Base-by-base conservation (phyloP, 2,888 invertebrate species). In the Imbricaverruca yamaguchii region DNA sequence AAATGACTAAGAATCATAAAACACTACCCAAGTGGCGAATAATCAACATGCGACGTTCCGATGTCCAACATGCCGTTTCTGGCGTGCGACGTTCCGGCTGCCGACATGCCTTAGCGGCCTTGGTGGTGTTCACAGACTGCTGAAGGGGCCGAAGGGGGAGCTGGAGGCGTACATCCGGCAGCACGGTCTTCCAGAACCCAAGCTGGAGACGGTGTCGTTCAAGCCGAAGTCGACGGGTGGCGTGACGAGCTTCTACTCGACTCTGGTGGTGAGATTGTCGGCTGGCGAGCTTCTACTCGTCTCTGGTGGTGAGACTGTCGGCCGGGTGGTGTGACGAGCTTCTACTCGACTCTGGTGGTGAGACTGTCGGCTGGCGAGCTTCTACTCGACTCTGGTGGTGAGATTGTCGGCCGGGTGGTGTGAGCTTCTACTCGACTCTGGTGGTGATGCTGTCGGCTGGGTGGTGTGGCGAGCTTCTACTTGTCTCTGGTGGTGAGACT, bases 201-300 rank as follows among this genome's bases (percentile, higher is more conserved):
- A 74, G 53, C 39, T 74, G 21, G 74, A 74, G 53, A 74, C 74
- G 74, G 74, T 74, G 18, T 53, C 74, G 74, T 53, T 74, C 74
- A 10, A 25, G 53, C 74, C 74, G 11, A 74, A 74, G 53, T 67
- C 67, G 12, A 23, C 18, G 13, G 74, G 74, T 9, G 18, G 53
- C 21, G 53, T 74, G 15, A 6, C 74, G 53, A 74, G 74, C 74
- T 74, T 74, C 53, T 74, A 74, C 74, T 53, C 69, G 11, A 74
- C 53, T 8, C 53, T 74, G 8, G 25, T 25, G 74, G 74, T 53
- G 23, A 6, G 53, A 21, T 10, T 67, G 65, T 11, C 9, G 65
- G 15, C 39, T 74, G 15, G 18, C 74, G 53, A 74, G 74, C 74
- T 74, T 74, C 53, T 74, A 74, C 74, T 53, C 69, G 11, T 53